Evolutionary conservation across 2,797 vertebrate genomes (phyloP).

Genomic region (Garrulus glandarius): DNA sequence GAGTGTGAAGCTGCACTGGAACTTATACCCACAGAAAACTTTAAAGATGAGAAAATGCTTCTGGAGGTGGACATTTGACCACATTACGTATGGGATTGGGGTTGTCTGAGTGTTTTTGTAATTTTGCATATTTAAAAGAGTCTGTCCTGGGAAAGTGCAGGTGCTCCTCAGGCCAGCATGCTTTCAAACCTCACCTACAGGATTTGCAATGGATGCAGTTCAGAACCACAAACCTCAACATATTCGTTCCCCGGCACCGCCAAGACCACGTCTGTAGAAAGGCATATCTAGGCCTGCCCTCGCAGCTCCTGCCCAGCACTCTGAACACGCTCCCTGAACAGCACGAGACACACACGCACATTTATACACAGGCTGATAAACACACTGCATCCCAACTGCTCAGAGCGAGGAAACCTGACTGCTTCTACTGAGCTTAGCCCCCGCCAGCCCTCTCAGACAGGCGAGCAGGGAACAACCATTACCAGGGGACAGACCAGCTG

Average conservation of each 20-base stretch:
- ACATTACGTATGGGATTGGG: neutral
- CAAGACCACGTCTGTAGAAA: neutral
- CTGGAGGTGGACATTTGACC: conserved; percentile 61
- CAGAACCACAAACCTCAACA: conserved; percentile 61
- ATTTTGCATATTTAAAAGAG: conserved; percentile 48
- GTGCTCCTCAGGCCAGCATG: conserved; percentile 40
- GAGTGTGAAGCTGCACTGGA: conserved; percentile 13
- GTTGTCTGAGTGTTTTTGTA: conserved; percentile 22
- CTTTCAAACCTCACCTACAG: conserved; percentile 33
- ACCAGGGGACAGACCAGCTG: neutral
- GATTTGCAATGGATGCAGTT: conserved; percentile 21
- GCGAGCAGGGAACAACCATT: neutral
- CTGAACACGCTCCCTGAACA: neutral
- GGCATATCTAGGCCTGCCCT: conserved; percentile 49
- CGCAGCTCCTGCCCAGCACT: neutral
- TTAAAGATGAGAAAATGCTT: conserved; percentile 60
- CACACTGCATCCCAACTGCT: neutral
- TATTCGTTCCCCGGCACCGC: neutral
- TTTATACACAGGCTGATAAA: fast-evolving
- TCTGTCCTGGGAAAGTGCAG: conserved; percentile 51
- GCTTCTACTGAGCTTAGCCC: neutral
- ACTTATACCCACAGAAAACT: conserved; percentile 55
- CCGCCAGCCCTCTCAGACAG: neutral
- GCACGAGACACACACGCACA: neutral
- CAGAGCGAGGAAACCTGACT: neutral